A percentile compares a stretch with the other conserved stretches of the same genome.
Evolutionary conservation across 2,113 vertebrate species (phyloP).

Genomic region (Guaruba guarouba): DNA sequence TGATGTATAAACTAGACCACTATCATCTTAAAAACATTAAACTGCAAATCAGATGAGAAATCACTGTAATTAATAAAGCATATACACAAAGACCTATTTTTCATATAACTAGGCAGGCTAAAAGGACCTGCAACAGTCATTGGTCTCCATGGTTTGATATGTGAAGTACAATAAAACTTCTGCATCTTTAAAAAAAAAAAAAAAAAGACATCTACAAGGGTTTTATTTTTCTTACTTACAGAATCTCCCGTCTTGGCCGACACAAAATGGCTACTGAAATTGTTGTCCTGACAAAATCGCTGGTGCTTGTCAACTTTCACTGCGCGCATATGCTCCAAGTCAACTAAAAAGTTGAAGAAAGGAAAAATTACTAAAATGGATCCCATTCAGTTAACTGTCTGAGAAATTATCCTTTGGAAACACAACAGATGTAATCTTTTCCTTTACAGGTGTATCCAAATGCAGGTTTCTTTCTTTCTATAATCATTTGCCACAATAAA

Average conservation of each 20-base stretch:
- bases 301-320: conserved; percentile 96
- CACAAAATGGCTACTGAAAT: conserved; percentile 92
- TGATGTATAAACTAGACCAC: not conserved
- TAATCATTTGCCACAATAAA: not conserved
- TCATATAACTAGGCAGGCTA: not conserved
- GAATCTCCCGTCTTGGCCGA: conserved; percentile 98
- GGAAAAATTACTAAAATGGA: conserved; percentile 37
- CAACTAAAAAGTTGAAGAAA: conserved; percentile 81
- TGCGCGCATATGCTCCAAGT: conserved; percentile 96
- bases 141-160: not conserved
- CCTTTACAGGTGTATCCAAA: not conserved
- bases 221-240: conserved; percentile 76
- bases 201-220: not conserved
- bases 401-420: not conserved
- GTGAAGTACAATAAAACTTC: not conserved
- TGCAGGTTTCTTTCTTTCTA: not conserved
- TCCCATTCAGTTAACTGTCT: not conserved
- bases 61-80: not conserved
- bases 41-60: not conserved
- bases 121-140: not conserved
- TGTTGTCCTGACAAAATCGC: conserved; percentile 94
- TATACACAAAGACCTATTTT: not conserved
- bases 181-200: not conserved
- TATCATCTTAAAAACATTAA: not conserved
- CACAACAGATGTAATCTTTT: not conserved